phyloP scores from a whole-genome alignment of 2,888 invertebrate species.

The Megalurothrips usitatus region DNA sequence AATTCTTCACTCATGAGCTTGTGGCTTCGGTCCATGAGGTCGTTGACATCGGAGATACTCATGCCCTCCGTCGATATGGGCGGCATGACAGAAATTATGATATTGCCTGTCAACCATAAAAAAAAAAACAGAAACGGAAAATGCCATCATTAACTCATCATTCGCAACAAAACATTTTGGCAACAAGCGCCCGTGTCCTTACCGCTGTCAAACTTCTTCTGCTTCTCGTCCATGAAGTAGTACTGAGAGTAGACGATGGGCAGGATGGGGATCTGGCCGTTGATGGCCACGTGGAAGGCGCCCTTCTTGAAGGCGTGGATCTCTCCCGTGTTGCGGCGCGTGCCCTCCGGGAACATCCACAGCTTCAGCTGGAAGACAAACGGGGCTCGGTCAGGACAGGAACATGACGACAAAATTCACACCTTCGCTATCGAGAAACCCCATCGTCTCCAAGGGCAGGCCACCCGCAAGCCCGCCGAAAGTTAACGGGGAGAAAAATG shows the following conservation, averaged over 20 bases:
- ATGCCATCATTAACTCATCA: neutral
- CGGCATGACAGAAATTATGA: slow-evolving; percentile 69
- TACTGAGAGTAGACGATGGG: slow-evolving; percentile 88
- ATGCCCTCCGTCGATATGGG: slow-evolving; percentile 70
- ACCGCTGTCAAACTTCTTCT: slow-evolving; percentile 70
- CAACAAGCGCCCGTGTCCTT: slow-evolving; percentile 39
- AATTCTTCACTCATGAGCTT: slow-evolving; percentile 53
- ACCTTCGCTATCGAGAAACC: too few species aligned
- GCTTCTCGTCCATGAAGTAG: slow-evolving; percentile 66
- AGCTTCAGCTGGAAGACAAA: slow-evolving; percentile 62
- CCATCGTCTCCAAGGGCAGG: too few species aligned
- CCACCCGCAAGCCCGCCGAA: too few species aligned
- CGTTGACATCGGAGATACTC: slow-evolving; percentile 62
- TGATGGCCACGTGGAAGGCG: slow-evolving; percentile 88
- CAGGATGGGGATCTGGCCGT: slow-evolving; percentile 79
- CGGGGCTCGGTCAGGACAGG: too few species aligned
- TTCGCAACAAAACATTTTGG: neutral
- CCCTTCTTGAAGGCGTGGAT: slow-evolving; percentile 94
- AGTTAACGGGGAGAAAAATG: too few species aligned
- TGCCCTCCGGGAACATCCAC: slow-evolving; percentile 94
- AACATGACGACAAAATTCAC: too few species aligned
- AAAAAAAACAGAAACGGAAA: slow-evolving; percentile 28
- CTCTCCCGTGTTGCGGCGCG: slow-evolving; percentile 72
- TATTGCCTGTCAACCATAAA: slow-evolving; percentile 56
- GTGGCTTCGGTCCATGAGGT: slow-evolving; percentile 62